These are phyloP conservation scores for Eulemur coronatus DNA, from an alignment of 2,797 vertebrate species.

Conservation along the genomic window DNA sequence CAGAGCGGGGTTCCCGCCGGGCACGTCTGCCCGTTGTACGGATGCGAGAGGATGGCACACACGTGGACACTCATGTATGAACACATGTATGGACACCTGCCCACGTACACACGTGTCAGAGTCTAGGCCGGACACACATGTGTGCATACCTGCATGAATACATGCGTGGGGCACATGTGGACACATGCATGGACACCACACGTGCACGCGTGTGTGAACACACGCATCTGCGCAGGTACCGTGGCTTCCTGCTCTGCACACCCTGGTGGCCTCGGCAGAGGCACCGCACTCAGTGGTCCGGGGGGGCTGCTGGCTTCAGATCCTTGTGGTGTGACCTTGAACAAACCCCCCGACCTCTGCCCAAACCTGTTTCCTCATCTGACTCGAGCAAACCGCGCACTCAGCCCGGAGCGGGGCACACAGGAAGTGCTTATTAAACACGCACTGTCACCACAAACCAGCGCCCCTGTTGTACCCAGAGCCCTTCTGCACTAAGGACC, in stretches of 20 bases:
- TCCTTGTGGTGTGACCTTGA: background rate
- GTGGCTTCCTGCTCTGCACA: no score
- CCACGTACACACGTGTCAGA: accelerated
- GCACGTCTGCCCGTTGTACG: background rate
- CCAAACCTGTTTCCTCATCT: background rate
- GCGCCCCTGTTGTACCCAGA: accelerated
- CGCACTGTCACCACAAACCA: accelerated
- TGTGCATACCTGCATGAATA: accelerated
- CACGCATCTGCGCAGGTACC: accelerated
- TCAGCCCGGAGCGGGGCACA: background rate
- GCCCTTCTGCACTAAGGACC: background rate
- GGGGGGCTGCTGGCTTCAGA: no score
- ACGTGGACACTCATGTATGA: no score
- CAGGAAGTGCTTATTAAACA: accelerated
- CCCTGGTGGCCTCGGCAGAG: background rate
- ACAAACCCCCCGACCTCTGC: background rate
- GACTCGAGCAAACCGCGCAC: background rate
- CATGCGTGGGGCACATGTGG: accelerated
- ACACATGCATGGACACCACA: accelerated
- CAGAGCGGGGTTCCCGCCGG: background rate
- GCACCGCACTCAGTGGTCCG: background rate
- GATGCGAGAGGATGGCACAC: background rate
- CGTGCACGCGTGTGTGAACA: background rate
- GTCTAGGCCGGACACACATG: no score
- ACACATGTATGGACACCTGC: no score